Evolutionary conservation across 2,113 vertebrate genomes (phyloP), one percentile per base, ranked within the genome.

Genomic region (Axis porcinus): DNA sequence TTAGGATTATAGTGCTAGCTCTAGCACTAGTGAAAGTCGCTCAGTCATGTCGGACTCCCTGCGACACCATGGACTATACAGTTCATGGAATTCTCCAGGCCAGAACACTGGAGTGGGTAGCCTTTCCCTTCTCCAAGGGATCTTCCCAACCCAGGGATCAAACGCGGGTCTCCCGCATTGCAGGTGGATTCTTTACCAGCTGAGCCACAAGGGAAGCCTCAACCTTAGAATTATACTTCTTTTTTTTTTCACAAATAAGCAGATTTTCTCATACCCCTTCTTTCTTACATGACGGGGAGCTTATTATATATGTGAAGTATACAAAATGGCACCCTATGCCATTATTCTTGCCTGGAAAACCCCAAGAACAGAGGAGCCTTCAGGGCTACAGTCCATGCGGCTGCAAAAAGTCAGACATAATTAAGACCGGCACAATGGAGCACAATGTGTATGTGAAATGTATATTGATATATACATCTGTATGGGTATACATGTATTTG

Each of bases 381-480:
- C 19, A 36, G 36, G 36, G 21, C 36, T 23, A 25, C 36, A 6
- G 30, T 40, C 67, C 67, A 12, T 6, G 36, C 0, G 19, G 19
- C 67, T 0, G 21, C 36, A 40, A 6, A 40, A 40, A 6, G 67
- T 40, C 67, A 40, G 36, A 13, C 67, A 74, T 4, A 6, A 3
- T 23, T 25, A 11, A 23, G 19, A 74, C 36, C 2, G n/a, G 36
- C 36, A 12, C 36, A 2, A 0, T 2, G 8, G 17, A 10, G 33
- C 64, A 19, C 67, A 12, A 0, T 23, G 36, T 74, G 67, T 25
- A 0, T 40, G 10, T 36, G 67, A 40, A 25, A 11, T 3, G 2
- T 3, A 12, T 5, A 12, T 2, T 40, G 67, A 12, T 12, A 1
- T 5, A 12, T 1, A 6, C 17, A 6, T 12, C n/a, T 74, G 19